These are phyloP conservation scores for Sinelater perroti DNA, from an alignment of 2,888 invertebrate genomes.

Conservation along the genomic window DNA sequence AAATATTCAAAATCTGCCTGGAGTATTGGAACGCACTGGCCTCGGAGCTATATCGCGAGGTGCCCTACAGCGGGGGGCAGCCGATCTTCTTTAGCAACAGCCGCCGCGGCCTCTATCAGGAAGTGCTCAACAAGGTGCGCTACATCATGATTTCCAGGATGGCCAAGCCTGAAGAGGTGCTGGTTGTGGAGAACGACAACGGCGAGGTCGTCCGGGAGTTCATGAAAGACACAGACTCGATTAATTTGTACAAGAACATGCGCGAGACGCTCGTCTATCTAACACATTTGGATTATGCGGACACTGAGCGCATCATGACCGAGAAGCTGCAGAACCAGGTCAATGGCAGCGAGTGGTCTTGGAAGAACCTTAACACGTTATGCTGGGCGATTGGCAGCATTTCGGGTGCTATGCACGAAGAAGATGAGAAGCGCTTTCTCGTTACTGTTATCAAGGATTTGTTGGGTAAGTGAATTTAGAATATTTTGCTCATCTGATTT, in stretches of 20 bases:
- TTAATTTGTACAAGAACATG: slow-evolving; percentile 99
- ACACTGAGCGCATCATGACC: slow-evolving; percentile 99
- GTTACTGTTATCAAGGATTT: slow-evolving; percentile 99
- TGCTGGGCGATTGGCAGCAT: slow-evolving; percentile 99
- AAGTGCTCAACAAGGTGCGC: slow-evolving; percentile 86
- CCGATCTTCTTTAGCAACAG: slow-evolving; percentile 53
- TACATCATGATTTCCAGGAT: slow-evolving; percentile 99
- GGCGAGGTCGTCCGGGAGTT: slow-evolving; percentile 99
- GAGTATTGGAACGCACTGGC: slow-evolving; percentile 98
- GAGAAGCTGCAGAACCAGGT: slow-evolving; percentile 98
- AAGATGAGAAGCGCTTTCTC: slow-evolving; percentile 98
- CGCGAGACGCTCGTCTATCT: slow-evolving; percentile 96
- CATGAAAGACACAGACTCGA: slow-evolving; percentile 99
- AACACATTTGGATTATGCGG: slow-evolving; percentile 97
- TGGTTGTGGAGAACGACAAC: slow-evolving; percentile 99
- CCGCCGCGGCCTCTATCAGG: slow-evolving; percentile 78
- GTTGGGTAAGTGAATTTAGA: slow-evolving; percentile 72
- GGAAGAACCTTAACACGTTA: slow-evolving; percentile 99
- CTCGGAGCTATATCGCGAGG: slow-evolving; percentile 90
- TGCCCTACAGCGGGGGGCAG: slow-evolving; percentile 64
- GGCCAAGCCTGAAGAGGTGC: slow-evolving; percentile 99
- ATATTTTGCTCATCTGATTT: no score
- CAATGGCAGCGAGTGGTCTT: slow-evolving; percentile 98
- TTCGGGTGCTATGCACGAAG: slow-evolving; percentile 98
- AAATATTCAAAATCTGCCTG: slow-evolving; percentile 99